Base-by-base conservation (phyloP, 2,888 invertebrate species). In the Spodoptera picta region DNA sequence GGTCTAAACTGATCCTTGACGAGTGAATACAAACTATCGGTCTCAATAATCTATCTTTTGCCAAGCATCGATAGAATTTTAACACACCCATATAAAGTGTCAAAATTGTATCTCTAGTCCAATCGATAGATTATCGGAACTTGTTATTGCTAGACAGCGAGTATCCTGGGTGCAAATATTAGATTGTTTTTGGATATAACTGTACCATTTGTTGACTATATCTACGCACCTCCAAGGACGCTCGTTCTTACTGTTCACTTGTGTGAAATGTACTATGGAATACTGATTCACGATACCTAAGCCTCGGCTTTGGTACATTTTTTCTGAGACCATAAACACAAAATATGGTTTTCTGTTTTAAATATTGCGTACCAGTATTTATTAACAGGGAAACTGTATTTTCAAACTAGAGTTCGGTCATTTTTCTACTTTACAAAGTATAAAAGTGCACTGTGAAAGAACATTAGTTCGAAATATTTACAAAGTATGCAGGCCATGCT, bases 401-500 rank as follows among this genome's bases (percentile, higher is more conserved):
- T 49, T 45, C 36, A 24, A 42, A 51, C 57, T 56, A 64, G 36
- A 65, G 67, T 67, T 74, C 49, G 82, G 88, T 90, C 82, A 79
- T 77, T 83, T 84, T 84, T 85, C 90, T 91, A 92, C 80, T 80
- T 66, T 10, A 55, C 31, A 27, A 48, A 71, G 84, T 92, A 93
- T 87, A 84, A 79, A 76, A 70, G 68, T 84, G 85, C 90, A 89
- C 81, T 57, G 24, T 58, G 55, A 60, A 46, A 69, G 83, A 90
- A 88, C 83, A 84, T 78, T 60, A 24, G 56, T 64, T 64, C 48
- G 83, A 77, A 47, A 47, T 46, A 12, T 51, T 14, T 36, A 9
- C 23, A 69, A 72, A 83, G 86, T 90, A 90, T 90, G 93, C 92
- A 5, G 89, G 92, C 57, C 90, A 87, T 92, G 90, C 84, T 85